phyloP scores from a whole-genome alignment of 2,113 vertebrate species.

The Hyperopisus bebe region DNA sequence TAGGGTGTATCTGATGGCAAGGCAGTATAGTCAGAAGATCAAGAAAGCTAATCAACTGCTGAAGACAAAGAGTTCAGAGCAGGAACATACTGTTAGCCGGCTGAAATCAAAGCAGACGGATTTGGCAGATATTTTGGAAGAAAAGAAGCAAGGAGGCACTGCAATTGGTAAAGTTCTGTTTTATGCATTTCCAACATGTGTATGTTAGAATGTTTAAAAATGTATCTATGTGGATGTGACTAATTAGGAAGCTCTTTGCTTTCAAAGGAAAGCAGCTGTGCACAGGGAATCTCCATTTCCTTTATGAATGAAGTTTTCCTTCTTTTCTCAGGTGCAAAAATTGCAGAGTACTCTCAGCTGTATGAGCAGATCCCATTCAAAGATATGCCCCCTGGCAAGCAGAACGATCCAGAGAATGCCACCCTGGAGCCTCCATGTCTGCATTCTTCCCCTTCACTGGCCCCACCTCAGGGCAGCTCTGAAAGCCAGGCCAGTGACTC shows the following conservation, averaged over 20 bases:
- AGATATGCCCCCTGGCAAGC: constrained; percentile 56
- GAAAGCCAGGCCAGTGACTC: constrained; percentile 34
- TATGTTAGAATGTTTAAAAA: background rate
- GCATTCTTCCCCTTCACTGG: constrained; percentile 53
- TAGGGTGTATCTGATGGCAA: constrained; percentile 89
- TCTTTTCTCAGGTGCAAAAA: constrained; percentile 77
- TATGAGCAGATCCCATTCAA: constrained; percentile 91
- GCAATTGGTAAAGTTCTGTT: constrained; percentile 75
- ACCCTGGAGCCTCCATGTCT: constrained; percentile 47
- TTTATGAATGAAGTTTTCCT: background rate
- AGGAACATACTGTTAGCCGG: constrained; percentile 65
- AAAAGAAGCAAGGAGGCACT: constrained; percentile 92
- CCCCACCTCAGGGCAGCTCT: constrained; percentile 39
- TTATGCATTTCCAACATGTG: background rate
- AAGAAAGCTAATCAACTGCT: constrained; percentile 94
- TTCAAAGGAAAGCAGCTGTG: background rate
- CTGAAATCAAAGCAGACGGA: constrained; percentile 71
- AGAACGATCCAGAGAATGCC: constrained; percentile 47
- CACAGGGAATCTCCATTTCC: background rate
- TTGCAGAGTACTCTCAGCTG: constrained; percentile 94
- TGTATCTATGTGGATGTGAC: background rate
- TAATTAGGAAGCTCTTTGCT: background rate
- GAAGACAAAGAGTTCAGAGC: constrained; percentile 82
- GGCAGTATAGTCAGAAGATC: constrained; percentile 97
- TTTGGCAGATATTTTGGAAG: constrained; percentile 87